Evolutionary conservation across 2,797 vertebrate genomes (phyloP).

Genomic region (Coranthus polyacanthus): DNA sequence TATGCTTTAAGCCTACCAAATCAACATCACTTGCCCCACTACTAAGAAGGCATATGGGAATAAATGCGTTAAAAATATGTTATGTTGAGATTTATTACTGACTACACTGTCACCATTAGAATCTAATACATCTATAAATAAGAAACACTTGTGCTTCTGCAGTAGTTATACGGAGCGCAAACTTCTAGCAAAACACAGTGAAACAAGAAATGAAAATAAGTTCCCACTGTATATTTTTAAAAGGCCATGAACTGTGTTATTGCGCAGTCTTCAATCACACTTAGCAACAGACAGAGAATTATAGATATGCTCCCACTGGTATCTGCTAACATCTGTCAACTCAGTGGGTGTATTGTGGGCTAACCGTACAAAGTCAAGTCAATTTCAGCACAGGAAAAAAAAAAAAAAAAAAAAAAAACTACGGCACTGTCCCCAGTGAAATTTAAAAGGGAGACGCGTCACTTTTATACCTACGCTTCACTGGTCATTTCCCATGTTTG

Average conservation of each 20-base stretch:
- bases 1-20: constrained; percentile 53
- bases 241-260: constrained; percentile 45
- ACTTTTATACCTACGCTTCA: constrained; percentile 41
- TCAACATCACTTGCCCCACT: constrained; percentile 26
- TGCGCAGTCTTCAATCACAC: constrained; percentile 65
- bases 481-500: constrained; percentile 37
- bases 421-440: constrained; percentile 35
- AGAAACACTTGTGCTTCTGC: constrained; percentile 20
- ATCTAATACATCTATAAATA: constrained; percentile 1
- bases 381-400: constrained; percentile 32
- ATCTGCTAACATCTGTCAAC: constrained; percentile 70
- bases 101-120: background rate
- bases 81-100: constrained; percentile 10
- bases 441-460: constrained; percentile 38
- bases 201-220: constrained; percentile 33
- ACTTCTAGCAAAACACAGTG: constrained; percentile 30
- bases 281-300: constrained; percentile 67
- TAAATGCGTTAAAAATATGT: constrained; percentile 39
- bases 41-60: constrained; percentile 19
- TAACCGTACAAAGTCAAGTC: constrained; percentile 55
- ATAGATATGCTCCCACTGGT: constrained; percentile 51
- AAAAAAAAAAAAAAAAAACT: too few relatives aligned
- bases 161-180: constrained; percentile 10
- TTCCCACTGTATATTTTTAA: constrained; percentile 41
- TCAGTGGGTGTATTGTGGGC: constrained; percentile 58